Evolutionary conservation across 2,888 invertebrate species (phyloP).

Genomic region (Zonitis immaculata): DNA sequence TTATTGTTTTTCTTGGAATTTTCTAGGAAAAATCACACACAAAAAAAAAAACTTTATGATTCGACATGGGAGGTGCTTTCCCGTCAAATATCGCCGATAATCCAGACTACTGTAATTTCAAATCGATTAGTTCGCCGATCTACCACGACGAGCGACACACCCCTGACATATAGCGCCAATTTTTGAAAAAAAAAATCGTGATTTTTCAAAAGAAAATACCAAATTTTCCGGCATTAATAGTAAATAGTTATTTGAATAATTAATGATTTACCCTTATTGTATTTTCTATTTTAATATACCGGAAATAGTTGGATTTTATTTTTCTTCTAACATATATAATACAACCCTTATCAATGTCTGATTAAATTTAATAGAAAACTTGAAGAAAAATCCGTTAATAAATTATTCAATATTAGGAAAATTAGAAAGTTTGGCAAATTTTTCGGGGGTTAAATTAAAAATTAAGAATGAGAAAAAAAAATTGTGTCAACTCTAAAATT

Average conservation of each 20-base stretch:
- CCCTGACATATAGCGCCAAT: too few relatives aligned
- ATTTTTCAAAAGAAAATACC: too few relatives aligned
- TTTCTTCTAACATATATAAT: neutral
- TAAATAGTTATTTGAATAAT: too few relatives aligned
- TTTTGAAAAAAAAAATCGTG: too few relatives aligned
- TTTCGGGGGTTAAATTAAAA: constrained; percentile 1
- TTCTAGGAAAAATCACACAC: constrained; percentile 14
- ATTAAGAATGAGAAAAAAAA: neutral
- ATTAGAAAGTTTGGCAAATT: constrained; percentile 22
- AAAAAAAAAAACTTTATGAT: constrained; percentile 19
- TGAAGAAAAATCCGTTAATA: constrained; percentile 14
- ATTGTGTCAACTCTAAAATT: neutral
- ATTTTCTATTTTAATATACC: neutral
- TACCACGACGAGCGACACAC: neutral
- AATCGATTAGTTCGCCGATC: neutral
- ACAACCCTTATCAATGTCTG: constrained; percentile 19
- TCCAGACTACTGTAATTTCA: constrained; percentile 7
- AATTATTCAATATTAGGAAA: constrained; percentile 10
- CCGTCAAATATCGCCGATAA: neutral
- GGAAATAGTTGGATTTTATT: neutral
- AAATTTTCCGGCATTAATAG: too few relatives aligned
- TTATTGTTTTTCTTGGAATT: too few relatives aligned
- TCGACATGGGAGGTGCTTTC: constrained; percentile 38
- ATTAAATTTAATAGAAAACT: constrained; percentile 8
- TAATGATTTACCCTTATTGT: too few relatives aligned